Evolutionary conservation across 2,797 vertebrate species (phyloP).

Genomic region (Trichosurus vulpecula): DNA sequence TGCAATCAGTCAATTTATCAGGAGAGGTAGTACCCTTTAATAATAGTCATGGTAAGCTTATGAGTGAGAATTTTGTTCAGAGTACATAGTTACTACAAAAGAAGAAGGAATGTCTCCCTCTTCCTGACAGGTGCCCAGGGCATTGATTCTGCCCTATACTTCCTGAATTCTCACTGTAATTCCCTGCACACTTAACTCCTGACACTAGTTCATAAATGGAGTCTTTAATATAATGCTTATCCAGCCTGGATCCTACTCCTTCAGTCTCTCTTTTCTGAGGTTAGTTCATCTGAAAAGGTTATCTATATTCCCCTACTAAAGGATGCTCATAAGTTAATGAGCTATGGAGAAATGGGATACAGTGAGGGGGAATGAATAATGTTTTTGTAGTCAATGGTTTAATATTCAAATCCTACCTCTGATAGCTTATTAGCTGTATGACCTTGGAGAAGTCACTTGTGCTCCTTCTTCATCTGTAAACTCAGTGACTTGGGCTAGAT

Average conservation of each 20-base stretch:
- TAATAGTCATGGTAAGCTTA: not conserved
- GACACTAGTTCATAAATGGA: not conserved
- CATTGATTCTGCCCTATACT: not conserved
- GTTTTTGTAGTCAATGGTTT: no score
- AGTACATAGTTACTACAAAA: not conserved
- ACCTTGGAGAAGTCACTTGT: not conserved
- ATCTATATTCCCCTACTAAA: not conserved
- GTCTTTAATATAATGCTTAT: not conserved
- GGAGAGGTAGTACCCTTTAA: not conserved
- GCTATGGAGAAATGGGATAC: no score
- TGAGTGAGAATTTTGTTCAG: not conserved
- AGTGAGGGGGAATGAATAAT: no score
- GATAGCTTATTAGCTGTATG: not conserved
- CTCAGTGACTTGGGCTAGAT: not conserved
- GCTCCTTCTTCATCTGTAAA: not conserved
- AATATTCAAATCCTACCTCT: not conserved
- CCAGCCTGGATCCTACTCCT: not conserved
- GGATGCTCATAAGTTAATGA: not conserved
- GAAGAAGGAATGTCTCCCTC: not conserved
- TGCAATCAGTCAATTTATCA: no score
- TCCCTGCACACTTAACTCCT: no score
- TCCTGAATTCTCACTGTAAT: not conserved
- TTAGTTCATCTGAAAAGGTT: not conserved
- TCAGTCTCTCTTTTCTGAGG: constrained; percentile 1
- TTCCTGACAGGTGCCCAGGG: not conserved